A percentile compares a stretch with the other conserved stretches of the same genome.
Conservation (phyloP, 2,797 vertebrate genomes). For the Tokudaia tokunoshimensis region DNA sequence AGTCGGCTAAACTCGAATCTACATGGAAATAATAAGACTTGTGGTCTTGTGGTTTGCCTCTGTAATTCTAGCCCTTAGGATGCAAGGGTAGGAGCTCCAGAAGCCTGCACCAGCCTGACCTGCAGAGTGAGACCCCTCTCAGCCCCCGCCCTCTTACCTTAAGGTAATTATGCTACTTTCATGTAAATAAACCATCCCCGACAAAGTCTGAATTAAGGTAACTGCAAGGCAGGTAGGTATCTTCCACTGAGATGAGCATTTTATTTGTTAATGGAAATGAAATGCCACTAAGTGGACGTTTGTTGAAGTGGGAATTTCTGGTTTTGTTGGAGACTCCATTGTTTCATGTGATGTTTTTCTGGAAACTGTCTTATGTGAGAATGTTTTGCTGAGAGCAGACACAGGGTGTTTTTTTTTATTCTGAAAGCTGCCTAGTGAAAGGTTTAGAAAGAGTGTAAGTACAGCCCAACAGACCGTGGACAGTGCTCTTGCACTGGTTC, state of each 20-base stretch:
- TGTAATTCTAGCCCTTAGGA: not conserved
- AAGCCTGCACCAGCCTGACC: not conserved
- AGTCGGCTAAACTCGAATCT: not conserved
- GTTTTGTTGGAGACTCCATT: not conserved
- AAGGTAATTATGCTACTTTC: not conserved
- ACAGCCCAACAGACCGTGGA: not conserved
- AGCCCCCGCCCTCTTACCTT: not conserved
- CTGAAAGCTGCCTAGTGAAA: not conserved
- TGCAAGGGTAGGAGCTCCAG: not conserved
- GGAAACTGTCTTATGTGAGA: not conserved
- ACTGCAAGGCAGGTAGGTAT: not conserved
- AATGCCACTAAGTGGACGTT: not conserved
- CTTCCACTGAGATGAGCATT: constrained; percentile 14
- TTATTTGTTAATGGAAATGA: not conserved
- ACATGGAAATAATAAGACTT: not conserved
- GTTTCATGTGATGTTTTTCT: not conserved
- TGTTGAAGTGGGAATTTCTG: not conserved
- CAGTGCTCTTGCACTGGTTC: not conserved
- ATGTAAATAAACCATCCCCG: constrained; percentile 7
- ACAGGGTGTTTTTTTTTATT: not conserved
- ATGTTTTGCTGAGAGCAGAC: not conserved
- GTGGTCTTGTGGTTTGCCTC: not conserved
- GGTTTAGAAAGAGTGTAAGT: not conserved
- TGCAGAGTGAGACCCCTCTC: not conserved
- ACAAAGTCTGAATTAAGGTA: not conserved